Percentiles rank a stretch among this genome's conserved stretches.
Evolutionary conservation across 92 coral and sea anemone genomes (phyloP).

Genomic region (Paramuricea clavata): DNA sequence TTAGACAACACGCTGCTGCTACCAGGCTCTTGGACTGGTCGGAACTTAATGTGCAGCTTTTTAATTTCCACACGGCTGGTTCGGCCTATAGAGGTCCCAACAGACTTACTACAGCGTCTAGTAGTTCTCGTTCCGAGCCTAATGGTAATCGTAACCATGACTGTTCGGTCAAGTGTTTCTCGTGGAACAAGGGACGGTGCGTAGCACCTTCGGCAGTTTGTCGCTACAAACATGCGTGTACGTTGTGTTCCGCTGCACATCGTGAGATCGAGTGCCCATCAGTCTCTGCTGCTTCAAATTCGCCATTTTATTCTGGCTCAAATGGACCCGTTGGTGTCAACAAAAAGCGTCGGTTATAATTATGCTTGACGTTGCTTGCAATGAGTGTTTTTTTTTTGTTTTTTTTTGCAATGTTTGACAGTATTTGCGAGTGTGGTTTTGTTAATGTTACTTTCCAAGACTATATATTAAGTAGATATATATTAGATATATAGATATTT

Average conservation of each 20-base stretch:
- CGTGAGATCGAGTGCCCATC: background rate
- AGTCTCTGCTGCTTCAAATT: too few relatives aligned
- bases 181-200: conserved; percentile 42
- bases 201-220: background rate
- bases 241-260: background rate
- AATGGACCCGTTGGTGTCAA: too few relatives aligned
- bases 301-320: too few relatives aligned
- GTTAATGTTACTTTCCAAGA: too few relatives aligned
- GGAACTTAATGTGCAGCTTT: conserved; percentile 30
- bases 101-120: background rate
- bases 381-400: too few relatives aligned
- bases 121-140: background rate
- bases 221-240: conserved; percentile 22
- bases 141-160: background rate
- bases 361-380: too few relatives aligned
- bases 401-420: too few relatives aligned
- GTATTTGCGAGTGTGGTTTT: too few relatives aligned
- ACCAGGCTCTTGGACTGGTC: conserved; percentile 24
- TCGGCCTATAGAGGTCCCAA: background rate
- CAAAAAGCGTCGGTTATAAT: too few relatives aligned
- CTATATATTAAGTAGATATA: too few relatives aligned
- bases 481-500: too few relatives aligned
- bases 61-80: conserved; percentile 12
- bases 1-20: conserved; percentile 56
- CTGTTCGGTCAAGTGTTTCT: conserved; percentile 11